Base-by-base conservation (phyloP, 2,797 vertebrate species). In the Thamnophis elegans region DNA sequence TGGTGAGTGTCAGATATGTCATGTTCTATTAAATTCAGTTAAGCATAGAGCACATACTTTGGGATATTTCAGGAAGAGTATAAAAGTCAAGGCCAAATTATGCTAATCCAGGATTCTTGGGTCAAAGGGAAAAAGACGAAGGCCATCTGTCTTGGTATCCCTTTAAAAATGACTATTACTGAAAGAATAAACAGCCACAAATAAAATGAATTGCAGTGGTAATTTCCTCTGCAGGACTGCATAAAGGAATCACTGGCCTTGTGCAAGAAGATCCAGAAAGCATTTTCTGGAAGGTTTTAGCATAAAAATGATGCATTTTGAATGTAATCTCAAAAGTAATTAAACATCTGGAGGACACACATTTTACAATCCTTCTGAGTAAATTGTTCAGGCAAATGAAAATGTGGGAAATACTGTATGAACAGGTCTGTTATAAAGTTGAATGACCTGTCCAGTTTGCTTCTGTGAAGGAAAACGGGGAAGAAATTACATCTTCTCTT, bases 11-110 rank as follows among this genome's bases (percentile, higher is more conserved):
- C 91, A 91, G 89, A 51, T 51, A 88, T 88, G 88, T 60, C 90
- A 88, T 26, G 59, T 89, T 60, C 68, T 91, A 93, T 92, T 87
- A 90, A 92, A 59, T 91, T 73, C 59, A 94, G 54, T 51, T 91
- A 89, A 93, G 47, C 36, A 88, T 55, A 54, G 42, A 56, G 32
- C 65, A 88, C 55, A 85, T 47, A 85, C 28, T 32, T 92, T 26
- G 32, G n/a, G 78, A 47, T 78, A 47, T 87, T 78, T 54, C 11
- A 36, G 47, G 36, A 90, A 56, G 56, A 56, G 26, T 20, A 89
- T 91, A 42, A 88, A 65, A 90, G 25, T 82, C 58, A 93, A 87
- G 58, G 42, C 47, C 59, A 68, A 54, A 85, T 91, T 91, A 88
- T 90, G 65, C 86, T 92, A 90, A 92, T 91, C 85, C 28, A 20